Evolutionary conservation across 2,113 vertebrate genomes (phyloP).

Genomic region (Dicrurus megarhynchus): DNA sequence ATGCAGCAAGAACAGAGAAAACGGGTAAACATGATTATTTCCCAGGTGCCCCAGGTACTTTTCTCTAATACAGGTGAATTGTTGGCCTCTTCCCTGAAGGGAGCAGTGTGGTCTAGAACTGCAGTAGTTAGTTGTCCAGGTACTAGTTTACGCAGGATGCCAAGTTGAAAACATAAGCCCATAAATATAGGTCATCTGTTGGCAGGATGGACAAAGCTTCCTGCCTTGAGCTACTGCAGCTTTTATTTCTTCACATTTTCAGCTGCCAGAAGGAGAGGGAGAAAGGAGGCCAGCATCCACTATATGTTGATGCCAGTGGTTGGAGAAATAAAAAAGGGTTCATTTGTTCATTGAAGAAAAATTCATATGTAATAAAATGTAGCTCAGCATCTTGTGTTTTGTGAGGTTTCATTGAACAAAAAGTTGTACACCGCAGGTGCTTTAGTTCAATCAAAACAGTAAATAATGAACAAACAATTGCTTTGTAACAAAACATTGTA

Average conservation of each 20-base stretch:
- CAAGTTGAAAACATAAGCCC: neutral
- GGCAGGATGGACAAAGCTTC: neutral
- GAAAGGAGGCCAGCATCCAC: neutral
- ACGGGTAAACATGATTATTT: neutral
- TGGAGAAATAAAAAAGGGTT: neutral
- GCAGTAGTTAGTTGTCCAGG: neutral
- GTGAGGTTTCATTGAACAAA: neutral
- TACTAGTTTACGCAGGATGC: neutral
- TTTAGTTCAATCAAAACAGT: neutral
- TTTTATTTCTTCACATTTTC: neutral
- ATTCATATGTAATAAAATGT: neutral
- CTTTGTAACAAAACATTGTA: neutral
- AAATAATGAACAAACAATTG: conserved; percentile 2
- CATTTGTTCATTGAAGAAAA: neutral
- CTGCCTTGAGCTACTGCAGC: neutral
- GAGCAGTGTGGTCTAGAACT: neutral
- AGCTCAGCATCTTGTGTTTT: neutral
- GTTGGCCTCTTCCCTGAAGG: neutral
- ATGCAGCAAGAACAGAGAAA: neutral
- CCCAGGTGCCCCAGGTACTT: neutral
- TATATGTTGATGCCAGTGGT: neutral
- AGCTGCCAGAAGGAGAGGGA: neutral
- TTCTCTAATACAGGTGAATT: neutral
- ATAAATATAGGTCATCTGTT: neutral
- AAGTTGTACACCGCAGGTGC: neutral